Conservation (phyloP, 2,888 invertebrate genomes). For the Achlya flavicornis region DNA sequence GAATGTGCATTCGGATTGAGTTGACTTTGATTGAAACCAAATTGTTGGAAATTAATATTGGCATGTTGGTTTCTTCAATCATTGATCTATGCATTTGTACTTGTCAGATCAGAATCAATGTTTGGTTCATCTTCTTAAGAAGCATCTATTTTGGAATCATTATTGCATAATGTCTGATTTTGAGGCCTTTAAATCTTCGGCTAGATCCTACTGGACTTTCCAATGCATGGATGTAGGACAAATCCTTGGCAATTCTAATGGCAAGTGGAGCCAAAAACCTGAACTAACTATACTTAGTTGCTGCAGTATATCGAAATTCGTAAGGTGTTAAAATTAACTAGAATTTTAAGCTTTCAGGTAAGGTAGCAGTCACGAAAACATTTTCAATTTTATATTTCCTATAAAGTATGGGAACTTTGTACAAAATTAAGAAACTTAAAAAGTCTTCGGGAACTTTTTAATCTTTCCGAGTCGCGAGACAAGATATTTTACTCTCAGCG, state of each 20-base stretch:
- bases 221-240: background rate
- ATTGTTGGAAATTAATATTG: conserved; percentile 12
- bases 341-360: background rate
- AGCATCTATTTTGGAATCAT: background rate
- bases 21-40: conserved; percentile 39
- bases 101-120: background rate
- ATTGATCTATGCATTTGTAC: conserved; percentile 13
- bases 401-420: conserved; percentile 51
- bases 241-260: background rate
- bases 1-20: conserved; percentile 39
- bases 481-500: conserved; percentile 61
- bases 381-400: conserved; percentile 50
- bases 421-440: conserved; percentile 66
- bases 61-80: conserved; percentile 12
- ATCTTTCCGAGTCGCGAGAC: conserved; percentile 60
- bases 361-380: conserved; percentile 34
- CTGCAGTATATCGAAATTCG: background rate
- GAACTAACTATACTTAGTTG: background rate
- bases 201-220: conserved; percentile 5
- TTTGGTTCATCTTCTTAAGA: background rate
- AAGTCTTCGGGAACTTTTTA: conserved; percentile 60
- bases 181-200: background rate
- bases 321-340: background rate
- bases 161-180: background rate
- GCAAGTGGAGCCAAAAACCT: background rate